Evolutionary conservation across 92 coral and sea anemone species (phyloP).

Genomic region (Heteractis magnifica): DNA sequence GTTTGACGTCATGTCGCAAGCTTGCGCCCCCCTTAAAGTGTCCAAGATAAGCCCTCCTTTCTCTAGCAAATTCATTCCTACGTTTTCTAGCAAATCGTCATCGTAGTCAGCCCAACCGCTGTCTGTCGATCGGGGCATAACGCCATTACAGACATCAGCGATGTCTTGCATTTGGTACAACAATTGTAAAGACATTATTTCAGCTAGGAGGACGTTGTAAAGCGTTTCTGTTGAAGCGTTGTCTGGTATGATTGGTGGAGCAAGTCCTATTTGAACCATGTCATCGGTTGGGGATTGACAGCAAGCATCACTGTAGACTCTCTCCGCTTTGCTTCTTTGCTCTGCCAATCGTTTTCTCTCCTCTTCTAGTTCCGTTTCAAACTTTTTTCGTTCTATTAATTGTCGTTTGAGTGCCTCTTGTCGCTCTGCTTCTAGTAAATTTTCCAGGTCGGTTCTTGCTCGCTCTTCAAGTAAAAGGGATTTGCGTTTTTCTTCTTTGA

Average conservation of each 20-base stretch:
- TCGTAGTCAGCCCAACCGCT: conserved; percentile 89
- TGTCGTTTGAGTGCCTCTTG: conserved; percentile 28
- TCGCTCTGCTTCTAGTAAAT: conserved; percentile 52
- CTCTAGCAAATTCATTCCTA: conserved; percentile 71
- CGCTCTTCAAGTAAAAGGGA: conserved; percentile 58
- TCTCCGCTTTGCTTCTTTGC: conserved; percentile 28
- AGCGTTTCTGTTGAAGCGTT: conserved; percentile 67
- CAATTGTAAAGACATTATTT: conserved; percentile 86
- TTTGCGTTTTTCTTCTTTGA: conserved; percentile 67
- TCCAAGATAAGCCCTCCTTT: conserved; percentile 79
- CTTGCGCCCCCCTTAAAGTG: conserved; percentile 67
- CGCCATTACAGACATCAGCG: conserved; percentile 69
- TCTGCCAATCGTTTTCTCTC: conserved; percentile 42
- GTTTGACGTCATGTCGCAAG: conserved; percentile 46
- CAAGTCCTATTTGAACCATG: conserved; percentile 33
- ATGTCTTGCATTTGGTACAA: conserved; percentile 89
- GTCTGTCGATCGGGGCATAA: conserved; percentile 72
- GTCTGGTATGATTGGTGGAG: conserved; percentile 47
- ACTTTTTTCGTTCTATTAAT: conserved; percentile 48
- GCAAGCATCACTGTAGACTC: conserved; percentile 38
- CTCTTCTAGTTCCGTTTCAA: conserved; percentile 55
- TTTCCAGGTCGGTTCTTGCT: conserved; percentile 58
- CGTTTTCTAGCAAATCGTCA: conserved; percentile 70
- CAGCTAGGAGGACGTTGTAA: conserved; percentile 79
- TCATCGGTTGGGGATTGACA: conserved; percentile 42